Percentiles rank a stretch among this genome's conserved stretches.
phyloP scores from a whole-genome alignment of 2,797 vertebrate genomes.

The Heliangelus exortis region DNA sequence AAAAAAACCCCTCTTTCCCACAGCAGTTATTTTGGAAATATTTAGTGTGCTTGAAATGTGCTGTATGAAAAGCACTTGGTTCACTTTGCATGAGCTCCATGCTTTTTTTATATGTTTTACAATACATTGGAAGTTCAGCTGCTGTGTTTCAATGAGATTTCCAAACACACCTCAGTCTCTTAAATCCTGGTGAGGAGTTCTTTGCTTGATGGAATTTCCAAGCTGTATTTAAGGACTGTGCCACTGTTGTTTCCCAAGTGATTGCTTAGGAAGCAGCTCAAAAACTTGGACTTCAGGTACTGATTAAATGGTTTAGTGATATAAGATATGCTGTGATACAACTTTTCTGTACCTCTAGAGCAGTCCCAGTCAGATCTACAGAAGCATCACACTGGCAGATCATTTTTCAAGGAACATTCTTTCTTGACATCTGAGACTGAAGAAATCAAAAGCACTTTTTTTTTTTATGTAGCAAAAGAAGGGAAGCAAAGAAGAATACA shows the following conservation, averaged over 20 bases:
- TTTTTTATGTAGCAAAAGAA: not conserved
- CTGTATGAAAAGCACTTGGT: not conserved
- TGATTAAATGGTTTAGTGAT: not conserved
- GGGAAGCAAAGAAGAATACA: not conserved
- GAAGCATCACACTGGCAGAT: not conserved
- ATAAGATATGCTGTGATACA: not conserved
- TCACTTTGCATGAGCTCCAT: fast-evolving
- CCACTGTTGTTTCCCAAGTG: not conserved
- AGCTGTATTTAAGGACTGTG: not conserved
- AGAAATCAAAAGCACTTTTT: not conserved
- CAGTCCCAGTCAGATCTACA: not conserved
- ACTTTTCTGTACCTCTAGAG: not conserved
- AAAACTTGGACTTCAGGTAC: not conserved
- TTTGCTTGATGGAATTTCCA: not conserved
- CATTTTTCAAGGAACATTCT: not conserved
- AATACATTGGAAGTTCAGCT: not conserved
- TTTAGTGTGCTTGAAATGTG: not conserved
- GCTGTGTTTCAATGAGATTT: not conserved
- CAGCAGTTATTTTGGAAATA: not conserved
- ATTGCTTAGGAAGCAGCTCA: not conserved
- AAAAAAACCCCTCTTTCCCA: not conserved
- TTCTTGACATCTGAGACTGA: not conserved
- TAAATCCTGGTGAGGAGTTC: not conserved
- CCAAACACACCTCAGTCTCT: not conserved
- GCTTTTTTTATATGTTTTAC: not conserved